phyloP scores from a whole-genome alignment of 2,113 vertebrate species.

The mouse (Mus musculus) region DNA sequence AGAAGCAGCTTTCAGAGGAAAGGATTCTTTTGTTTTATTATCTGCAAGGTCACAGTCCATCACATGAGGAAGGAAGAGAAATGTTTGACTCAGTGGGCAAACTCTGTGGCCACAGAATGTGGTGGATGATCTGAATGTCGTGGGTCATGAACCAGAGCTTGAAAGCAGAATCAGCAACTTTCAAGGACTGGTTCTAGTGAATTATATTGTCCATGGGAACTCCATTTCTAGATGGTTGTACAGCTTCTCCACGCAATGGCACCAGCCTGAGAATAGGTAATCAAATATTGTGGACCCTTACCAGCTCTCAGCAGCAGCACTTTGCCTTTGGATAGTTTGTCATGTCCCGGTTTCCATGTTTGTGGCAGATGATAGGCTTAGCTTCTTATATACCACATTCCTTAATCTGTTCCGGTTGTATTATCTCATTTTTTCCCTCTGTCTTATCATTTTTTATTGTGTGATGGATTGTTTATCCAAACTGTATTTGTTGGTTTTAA shows the following conservation, averaged over 20 bases:
- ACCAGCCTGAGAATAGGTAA: background rate
- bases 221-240: background rate
- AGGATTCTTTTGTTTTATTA: background rate
- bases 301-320: background rate
- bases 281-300: background rate
- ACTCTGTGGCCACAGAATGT: background rate
- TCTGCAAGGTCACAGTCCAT: background rate
- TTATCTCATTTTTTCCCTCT: background rate
- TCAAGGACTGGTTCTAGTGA: too few species aligned
- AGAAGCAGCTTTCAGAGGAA: background rate
- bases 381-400: background rate
- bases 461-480: background rate
- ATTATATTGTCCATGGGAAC: too few species aligned
- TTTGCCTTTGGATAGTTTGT: background rate
- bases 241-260: background rate
- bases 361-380: background rate
- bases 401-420: background rate
- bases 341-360: background rate
- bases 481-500: background rate
- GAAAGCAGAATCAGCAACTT: background rate
- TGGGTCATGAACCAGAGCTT: background rate
- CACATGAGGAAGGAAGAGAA: background rate
- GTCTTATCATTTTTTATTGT: background rate
- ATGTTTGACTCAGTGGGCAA: background rate
- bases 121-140: background rate